phyloP scores from a whole-genome alignment of 35 echinoderm and acorn worm genomes.

The Ophiothrix spiculata region DNA sequence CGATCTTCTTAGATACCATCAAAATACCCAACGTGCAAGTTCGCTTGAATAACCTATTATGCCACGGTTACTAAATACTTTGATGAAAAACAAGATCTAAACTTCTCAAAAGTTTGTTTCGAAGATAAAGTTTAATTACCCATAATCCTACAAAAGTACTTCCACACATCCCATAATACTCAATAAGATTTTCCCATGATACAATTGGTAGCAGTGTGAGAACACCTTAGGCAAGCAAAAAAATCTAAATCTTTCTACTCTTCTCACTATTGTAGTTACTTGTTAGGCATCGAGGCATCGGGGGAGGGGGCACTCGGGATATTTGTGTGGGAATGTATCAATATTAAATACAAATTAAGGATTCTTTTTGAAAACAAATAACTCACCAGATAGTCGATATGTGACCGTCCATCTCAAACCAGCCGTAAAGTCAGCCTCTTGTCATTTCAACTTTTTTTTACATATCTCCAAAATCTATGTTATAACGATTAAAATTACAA shows the following conservation, averaged over 20 bases:
- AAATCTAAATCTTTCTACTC: not conserved
- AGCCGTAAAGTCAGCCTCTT: too few relatives aligned
- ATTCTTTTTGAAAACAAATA: too few relatives aligned
- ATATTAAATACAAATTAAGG: too few relatives aligned
- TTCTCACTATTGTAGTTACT: not conserved
- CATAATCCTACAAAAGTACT: not conserved
- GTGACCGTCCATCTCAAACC: too few relatives aligned
- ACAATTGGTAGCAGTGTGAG: not conserved
- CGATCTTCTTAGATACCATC: not conserved
- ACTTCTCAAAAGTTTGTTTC: not conserved
- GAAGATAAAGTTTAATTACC: not conserved
- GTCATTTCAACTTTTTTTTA: too few relatives aligned
- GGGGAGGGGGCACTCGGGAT: too few relatives aligned
- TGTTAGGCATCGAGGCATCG: too few relatives aligned
- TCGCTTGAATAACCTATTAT: not conserved
- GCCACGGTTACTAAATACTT: not conserved
- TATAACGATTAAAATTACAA: too few relatives aligned
- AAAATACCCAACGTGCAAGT: not conserved
- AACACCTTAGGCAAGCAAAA: conserved; percentile 15
- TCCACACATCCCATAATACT: conserved; percentile 32
- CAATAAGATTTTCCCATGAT: not conserved
- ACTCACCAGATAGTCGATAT: too few relatives aligned
- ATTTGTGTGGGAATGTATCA: too few relatives aligned
- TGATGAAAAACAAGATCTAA: not conserved
- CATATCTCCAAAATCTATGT: too few relatives aligned